Evolutionary conservation across 2,113 vertebrate genomes (phyloP).

Genomic region (Odontophorus gujanensis): DNA sequence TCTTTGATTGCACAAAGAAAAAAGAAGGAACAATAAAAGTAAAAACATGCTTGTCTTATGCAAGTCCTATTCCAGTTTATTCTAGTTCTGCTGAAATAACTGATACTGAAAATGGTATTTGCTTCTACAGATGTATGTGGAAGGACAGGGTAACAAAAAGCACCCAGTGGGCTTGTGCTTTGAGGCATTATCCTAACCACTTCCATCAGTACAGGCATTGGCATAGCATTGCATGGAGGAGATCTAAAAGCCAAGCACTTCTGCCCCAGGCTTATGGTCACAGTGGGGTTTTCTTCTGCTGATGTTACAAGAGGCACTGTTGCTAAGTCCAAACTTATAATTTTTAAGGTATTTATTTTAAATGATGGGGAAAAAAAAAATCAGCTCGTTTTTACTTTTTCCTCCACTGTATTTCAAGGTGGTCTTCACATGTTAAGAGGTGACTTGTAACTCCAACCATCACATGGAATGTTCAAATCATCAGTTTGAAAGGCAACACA

Average conservation of each 20-base stretch:
- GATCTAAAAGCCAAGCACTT: not conserved
- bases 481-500: not conserved
- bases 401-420: not conserved
- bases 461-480: not conserved
- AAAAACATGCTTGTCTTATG: not conserved
- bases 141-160: not conserved
- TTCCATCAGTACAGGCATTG: not conserved
- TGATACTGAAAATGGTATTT: not conserved
- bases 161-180: not conserved
- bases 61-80: not conserved
- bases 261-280: not conserved
- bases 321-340: not conserved
- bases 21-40: not conserved
- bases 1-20: not conserved
- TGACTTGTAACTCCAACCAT: not conserved
- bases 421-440: not conserved
- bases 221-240: not conserved
- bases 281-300: not conserved
- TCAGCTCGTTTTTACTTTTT: rapidly evolving
- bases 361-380: not conserved
- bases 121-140: rapidly evolving
- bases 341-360: not conserved
- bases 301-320: not conserved
- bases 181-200: not conserved
- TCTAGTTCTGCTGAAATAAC: not conserved